Evolutionary conservation across 2,113 vertebrate species (phyloP).

Genomic region (Halichoerus grypus): DNA sequence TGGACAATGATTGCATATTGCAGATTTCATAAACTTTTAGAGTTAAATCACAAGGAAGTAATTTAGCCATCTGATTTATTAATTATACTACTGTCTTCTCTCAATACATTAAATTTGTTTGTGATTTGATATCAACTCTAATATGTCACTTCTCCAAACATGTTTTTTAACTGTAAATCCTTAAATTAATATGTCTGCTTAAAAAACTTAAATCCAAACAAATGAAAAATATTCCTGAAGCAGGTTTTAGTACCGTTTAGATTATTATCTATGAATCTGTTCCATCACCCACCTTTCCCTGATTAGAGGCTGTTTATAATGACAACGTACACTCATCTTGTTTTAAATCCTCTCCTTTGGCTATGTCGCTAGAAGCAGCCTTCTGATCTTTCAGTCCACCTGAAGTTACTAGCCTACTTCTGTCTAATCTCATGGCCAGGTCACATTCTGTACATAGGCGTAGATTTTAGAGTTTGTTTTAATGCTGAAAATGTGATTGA

Average conservation of each 20-base stretch:
- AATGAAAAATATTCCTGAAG: neutral
- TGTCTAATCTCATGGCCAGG: neutral
- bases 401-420: neutral
- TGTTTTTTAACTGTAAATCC: neutral
- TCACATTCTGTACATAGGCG: neutral
- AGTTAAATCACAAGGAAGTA: neutral
- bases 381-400: neutral
- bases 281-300: neutral
- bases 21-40: neutral
- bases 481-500: neutral
- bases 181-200: slow-evolving; percentile 11
- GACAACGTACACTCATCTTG: rapidly evolving
- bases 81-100: neutral
- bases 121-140: slow-evolving; percentile 31
- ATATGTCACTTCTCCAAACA: neutral
- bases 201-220: neutral
- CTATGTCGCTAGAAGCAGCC: neutral
- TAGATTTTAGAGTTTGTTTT: neutral
- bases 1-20: slow-evolving; percentile 4
- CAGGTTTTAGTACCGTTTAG: neutral
- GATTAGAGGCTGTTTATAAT: neutral
- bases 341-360: neutral
- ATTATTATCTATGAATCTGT: neutral
- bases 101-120: slow-evolving; percentile 32
- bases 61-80: neutral